These are phyloP conservation scores for Tyrannus savana DNA, from an alignment of 2,113 vertebrate genomes.

Conservation along the genomic window DNA sequence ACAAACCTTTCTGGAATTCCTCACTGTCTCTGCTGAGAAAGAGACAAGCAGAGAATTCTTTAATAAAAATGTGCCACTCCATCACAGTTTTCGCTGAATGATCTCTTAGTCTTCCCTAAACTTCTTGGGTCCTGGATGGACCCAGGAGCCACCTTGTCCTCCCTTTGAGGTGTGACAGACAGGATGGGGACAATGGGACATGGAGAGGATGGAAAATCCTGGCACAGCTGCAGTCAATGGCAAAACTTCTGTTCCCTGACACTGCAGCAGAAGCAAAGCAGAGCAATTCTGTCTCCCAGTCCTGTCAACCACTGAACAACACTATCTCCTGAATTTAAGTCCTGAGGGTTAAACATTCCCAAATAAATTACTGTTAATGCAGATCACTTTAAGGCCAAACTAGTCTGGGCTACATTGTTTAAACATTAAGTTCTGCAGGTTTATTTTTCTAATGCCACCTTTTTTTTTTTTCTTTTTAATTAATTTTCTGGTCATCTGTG, in stretches of 20 bases:
- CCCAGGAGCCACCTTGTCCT: neutral
- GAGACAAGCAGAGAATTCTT: neutral
- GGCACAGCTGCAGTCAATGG: neutral
- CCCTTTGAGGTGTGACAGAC: neutral
- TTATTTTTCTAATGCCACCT: neutral
- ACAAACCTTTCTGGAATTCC: neutral
- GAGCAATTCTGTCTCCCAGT: neutral
- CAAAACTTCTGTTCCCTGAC: neutral
- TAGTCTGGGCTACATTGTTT: neutral
- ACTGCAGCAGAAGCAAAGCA: neutral
- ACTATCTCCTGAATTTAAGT: neutral
- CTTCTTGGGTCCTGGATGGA: neutral
- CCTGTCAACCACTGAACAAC: neutral
- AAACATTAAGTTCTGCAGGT: neutral
- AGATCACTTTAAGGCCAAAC: neutral
- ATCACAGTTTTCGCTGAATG: neutral
- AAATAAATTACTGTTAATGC: neutral
- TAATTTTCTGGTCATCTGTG: constrained; percentile 13
- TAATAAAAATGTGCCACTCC: neutral
- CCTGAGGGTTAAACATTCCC: neutral
- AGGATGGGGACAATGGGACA: neutral
- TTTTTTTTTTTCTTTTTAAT: neutral
- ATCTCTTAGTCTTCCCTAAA: neutral
- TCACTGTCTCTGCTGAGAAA: neutral
- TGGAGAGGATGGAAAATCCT: neutral